Conservation (phyloP, 2,113 vertebrate species). For the Stigmatopora argus region DNA sequence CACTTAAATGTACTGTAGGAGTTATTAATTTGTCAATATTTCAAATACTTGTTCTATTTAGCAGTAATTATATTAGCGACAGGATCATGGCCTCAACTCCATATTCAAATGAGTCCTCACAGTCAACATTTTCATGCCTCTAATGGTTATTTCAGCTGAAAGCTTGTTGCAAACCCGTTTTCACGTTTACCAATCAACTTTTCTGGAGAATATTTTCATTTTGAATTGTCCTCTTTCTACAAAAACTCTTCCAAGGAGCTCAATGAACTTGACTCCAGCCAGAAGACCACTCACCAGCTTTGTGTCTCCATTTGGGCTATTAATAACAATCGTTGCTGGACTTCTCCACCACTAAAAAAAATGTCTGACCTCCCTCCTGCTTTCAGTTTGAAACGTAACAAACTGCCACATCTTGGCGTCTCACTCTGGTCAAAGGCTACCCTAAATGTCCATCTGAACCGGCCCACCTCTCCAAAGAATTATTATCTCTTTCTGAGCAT, state of each 20-base stretch:
- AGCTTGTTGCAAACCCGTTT: background rate
- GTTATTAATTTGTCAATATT: background rate
- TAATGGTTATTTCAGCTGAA: background rate
- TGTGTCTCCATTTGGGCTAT: slow-evolving; percentile 1
- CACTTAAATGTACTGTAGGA: too few relatives aligned
- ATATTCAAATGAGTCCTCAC: background rate
- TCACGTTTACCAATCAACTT: background rate
- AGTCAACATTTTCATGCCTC: background rate
- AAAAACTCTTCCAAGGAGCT: too few relatives aligned
- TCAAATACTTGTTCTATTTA: background rate
- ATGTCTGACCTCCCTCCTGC: slow-evolving; percentile 46
- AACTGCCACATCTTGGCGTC: slow-evolving; percentile 52
- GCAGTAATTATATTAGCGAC: background rate
- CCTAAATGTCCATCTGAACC: slow-evolving; percentile 45
- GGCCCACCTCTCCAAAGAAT: slow-evolving; percentile 32
- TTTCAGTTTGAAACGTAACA: slow-evolving; percentile 39
- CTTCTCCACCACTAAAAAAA: background rate
- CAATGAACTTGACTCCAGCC: too few relatives aligned
- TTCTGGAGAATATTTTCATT: too few relatives aligned
- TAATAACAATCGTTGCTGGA: slow-evolving; percentile 9
- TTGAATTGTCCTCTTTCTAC: too few relatives aligned
- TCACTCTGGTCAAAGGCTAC: slow-evolving; percentile 46
- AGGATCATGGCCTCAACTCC: background rate
- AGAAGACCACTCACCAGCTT: slow-evolving; percentile 1
- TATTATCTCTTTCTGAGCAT: slow-evolving; percentile 53